A percentile compares a stretch with the other conserved stretches of the same genome.
Conservation (phyloP, 37 sponge, comb jelly and placozoan genomes). For the Ephydatia muelleri region DNA sequence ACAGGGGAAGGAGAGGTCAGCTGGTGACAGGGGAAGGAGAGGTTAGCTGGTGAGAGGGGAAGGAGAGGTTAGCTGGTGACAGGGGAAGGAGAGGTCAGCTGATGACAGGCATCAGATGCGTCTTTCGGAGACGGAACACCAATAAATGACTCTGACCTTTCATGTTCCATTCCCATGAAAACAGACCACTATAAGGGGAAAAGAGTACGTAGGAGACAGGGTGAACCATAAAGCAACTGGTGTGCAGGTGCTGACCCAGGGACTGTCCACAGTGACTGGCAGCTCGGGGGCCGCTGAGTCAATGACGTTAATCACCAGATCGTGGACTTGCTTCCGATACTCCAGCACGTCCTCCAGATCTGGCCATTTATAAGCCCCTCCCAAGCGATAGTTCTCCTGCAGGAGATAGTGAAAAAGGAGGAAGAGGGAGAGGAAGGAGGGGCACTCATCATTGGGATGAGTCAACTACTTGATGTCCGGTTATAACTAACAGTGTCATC, state of each 20-base stretch:
- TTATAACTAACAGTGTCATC: constrained; percentile 81
- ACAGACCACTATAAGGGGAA: constrained; percentile 64
- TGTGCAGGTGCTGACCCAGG: constrained; percentile 62
- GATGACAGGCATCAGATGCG: no score
- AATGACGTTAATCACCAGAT: constrained; percentile 68
- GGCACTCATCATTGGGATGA: background rate
- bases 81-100: no score
- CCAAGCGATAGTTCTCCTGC: constrained; percentile 91
- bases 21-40: background rate
- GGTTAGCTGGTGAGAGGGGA: no score
- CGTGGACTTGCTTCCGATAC: constrained; percentile 64
- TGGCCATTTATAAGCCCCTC: constrained; percentile 83
- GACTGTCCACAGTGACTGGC: constrained; percentile 71
- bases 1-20: background rate
- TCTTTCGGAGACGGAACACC: background rate
- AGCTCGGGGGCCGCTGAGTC: constrained; percentile 61
- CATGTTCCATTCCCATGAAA: constrained; percentile 87
- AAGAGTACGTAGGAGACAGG: background rate
- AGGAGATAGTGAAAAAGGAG: background rate
- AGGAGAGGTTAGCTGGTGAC: no score
- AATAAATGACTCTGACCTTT: constrained; percentile 55
- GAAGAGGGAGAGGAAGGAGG: background rate
- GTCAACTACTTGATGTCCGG: background rate
- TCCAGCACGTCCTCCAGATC: constrained; percentile 54
- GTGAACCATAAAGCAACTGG: background rate